phyloP scores from a whole-genome alignment of 2,888 invertebrate species.

The Aphidoletes aphidimyza region DNA sequence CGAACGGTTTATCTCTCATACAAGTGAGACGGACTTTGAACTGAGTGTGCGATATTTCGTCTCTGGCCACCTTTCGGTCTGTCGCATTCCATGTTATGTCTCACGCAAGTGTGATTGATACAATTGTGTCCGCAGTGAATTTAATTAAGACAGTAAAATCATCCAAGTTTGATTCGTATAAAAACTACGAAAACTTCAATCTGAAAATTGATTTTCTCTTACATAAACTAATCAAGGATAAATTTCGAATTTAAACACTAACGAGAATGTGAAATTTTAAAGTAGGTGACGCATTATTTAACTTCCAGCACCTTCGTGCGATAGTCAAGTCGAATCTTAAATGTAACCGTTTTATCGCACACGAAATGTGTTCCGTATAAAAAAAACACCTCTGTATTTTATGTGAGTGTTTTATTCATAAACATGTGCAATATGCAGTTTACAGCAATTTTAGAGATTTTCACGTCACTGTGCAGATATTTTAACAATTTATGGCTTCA shows the following conservation, averaged over 20 bases:
- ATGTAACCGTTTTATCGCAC: background rate
- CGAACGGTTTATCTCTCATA: too few species aligned
- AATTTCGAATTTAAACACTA: background rate
- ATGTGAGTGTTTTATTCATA: conserved; percentile 2
- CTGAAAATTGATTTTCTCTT: background rate
- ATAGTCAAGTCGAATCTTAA: background rate
- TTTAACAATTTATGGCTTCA: background rate
- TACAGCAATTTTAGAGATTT: too few species aligned
- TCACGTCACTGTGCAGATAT: background rate
- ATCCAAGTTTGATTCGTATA: too few species aligned
- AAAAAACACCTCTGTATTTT: background rate
- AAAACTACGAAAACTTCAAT: too few species aligned
- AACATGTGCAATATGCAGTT: background rate
- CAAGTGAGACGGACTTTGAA: too few species aligned
- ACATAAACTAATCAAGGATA: background rate
- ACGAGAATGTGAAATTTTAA: too few species aligned
- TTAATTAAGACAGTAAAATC: conserved; percentile 1
- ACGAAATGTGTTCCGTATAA: background rate
- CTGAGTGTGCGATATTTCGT: too few species aligned
- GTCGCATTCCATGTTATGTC: background rate
- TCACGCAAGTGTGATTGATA: background rate
- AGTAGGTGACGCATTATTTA: too few species aligned
- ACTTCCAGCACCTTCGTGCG: background rate
- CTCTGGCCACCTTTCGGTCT: too few species aligned
- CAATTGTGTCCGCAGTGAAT: background rate